Evolutionary conservation across 2,888 invertebrate species (phyloP), one percentile per base, ranked within the genome.

Genomic region (Cancer borealis): DNA sequence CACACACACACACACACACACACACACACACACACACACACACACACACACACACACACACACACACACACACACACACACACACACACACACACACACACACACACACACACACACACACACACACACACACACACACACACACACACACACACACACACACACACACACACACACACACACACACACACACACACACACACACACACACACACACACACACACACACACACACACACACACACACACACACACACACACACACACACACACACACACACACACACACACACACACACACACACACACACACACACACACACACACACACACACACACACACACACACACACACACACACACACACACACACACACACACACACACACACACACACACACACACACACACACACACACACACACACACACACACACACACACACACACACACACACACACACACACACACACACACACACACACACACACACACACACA

Each of bases 51-150:
- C 30, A 87, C 39, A 30, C 30, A 88, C 30, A 88, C 88, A 26
- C 12, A 66, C 60, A 66, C 46, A 66, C 60, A 66, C 60, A 66
- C 60, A 66, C 60, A 66, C 60, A 66, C 60, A 66, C 12, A 73
- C n/a, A 73, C n/a, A 73, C n/a, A 73, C n/a, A 73, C n/a, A 73
- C n/a, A 73, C n/a, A 73, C n/a, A 73, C 66, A 73, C 66, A 73
- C 66, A 73, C 66, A 73, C 66, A 73, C 66, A 73, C 66, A 73
- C 66, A n/a, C n/a, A n/a, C 60, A 66, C 60, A 66, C 60, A 66
- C 60, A 66, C 60, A 66, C 60, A 39, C 39, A 39, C 39, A 39
- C 39, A 39, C 54, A 8, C 54, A 8, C 54, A 12, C 54, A 8
- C 54, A 8, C 3, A 54, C 54, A 54, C 14, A 54, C 12, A 54